Evolutionary conservation across 2,888 invertebrate genomes (phyloP).

Genomic region (Dysmachus trigonus): DNA sequence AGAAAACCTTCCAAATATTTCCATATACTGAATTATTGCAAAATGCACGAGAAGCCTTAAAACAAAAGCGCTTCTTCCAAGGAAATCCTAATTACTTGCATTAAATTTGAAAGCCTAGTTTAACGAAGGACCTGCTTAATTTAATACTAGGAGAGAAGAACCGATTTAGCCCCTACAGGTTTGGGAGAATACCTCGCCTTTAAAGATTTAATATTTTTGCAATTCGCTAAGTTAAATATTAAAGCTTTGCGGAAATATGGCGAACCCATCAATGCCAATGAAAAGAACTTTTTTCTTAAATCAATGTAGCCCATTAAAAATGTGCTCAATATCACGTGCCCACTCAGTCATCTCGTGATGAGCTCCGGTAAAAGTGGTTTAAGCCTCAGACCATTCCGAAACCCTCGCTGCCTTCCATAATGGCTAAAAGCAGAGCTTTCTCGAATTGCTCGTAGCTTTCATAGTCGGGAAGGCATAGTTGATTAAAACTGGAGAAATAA

Average conservation of each 20-base stretch:
- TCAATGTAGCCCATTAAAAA: neutral
- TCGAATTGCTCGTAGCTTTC: constrained; percentile 94
- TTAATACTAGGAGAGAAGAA: neutral
- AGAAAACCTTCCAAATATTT: neutral
- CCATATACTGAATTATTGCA: neutral
- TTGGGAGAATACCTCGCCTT: neutral
- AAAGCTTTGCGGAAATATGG: neutral
- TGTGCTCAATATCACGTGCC: neutral
- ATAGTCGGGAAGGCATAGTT: constrained; percentile 93
- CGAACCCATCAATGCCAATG: neutral
- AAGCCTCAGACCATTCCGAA: constrained; percentile 71
- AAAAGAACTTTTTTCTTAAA: neutral
- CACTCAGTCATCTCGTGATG: neutral
- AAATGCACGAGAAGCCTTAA: neutral
- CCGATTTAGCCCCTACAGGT: neutral
- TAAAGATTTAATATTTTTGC: neutral
- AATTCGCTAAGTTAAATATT: neutral
- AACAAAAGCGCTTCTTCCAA: neutral
- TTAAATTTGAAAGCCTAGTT: neutral
- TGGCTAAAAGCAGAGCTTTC: constrained; percentile 86
- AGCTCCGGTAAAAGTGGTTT: neutral
- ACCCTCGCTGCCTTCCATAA: constrained; percentile 95
- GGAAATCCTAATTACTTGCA: neutral
- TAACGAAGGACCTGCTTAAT: neutral
- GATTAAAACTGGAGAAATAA: constrained; percentile 81